These are phyloP conservation scores for Bovichtus diacanthus DNA, from an alignment of 2,797 vertebrate species.

Conservation along the genomic window DNA sequence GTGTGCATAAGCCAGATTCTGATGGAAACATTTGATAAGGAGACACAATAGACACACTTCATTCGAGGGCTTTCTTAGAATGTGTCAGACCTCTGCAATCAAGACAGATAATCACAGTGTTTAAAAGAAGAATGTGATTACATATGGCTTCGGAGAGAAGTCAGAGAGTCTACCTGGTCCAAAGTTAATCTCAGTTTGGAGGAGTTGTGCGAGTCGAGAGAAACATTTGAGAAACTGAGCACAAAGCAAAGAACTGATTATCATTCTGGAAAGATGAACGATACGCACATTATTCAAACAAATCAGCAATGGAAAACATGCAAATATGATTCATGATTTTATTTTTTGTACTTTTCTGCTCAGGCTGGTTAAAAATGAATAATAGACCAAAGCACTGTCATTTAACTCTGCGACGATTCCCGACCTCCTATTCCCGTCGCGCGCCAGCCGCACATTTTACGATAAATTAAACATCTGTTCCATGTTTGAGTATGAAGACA, in stretches of 20 bases:
- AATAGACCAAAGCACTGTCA: conserved; percentile 52
- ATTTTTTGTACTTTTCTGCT: neutral
- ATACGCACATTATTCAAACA: conserved; percentile 72
- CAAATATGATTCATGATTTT: conserved; percentile 65
- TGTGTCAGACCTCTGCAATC: neutral
- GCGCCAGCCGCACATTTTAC: neutral
- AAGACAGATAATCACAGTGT: conserved; percentile 15
- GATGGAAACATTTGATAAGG: neutral
- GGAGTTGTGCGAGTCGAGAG: conserved; percentile 26
- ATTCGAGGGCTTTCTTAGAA: neutral
- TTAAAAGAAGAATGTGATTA: conserved; percentile 30
- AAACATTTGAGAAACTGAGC: conserved; percentile 58
- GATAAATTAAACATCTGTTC: conserved; percentile 27
- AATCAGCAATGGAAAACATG: conserved; percentile 72
- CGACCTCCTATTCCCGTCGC: conserved; percentile 6
- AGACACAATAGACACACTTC: neutral
- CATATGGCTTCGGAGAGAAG: conserved; percentile 35
- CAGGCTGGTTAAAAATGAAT: conserved; percentile 63
- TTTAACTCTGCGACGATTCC: conserved; percentile 33
- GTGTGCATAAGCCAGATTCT: neutral
- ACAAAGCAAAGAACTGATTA: conserved; percentile 67
- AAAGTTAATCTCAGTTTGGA: conserved; percentile 58
- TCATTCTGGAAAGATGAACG: conserved; percentile 63
- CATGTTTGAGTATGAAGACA: conserved; percentile 20
- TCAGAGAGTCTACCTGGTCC: conserved; percentile 45